These are phyloP conservation scores for Gerosis bhagava DNA, from an alignment of 2,888 invertebrate genomes.

Conservation along the genomic window DNA sequence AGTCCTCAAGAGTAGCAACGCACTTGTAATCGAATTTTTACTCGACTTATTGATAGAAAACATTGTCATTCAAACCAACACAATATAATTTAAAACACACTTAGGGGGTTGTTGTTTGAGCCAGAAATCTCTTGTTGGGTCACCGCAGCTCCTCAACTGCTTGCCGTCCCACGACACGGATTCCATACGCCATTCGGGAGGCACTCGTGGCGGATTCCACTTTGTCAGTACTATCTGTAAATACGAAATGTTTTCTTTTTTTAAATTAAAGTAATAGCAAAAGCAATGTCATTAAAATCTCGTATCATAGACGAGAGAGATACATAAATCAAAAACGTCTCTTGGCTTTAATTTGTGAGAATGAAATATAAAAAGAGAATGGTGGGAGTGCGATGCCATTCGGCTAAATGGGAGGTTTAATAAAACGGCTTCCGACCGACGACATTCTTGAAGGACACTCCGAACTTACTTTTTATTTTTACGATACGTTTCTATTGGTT, in stretches of 20 bases:
- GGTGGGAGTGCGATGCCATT: constrained; percentile 36
- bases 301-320: constrained; percentile 8
- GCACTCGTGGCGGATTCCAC: constrained; percentile 40
- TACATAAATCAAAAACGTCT: constrained; percentile 7
- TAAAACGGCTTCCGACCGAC: constrained; percentile 36
- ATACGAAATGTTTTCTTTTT: too few relatives aligned
- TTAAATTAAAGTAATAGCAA: constrained; percentile 9
- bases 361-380: constrained; percentile 26
- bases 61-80: too few relatives aligned
- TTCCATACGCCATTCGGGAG: constrained; percentile 58
- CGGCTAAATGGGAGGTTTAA: constrained; percentile 37
- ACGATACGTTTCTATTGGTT: constrained; percentile 18
- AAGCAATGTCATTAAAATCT: constrained; percentile 7
- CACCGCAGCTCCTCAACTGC: constrained; percentile 45
- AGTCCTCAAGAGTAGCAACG: too few relatives aligned
- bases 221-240: constrained; percentile 41
- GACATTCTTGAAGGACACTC: constrained; percentile 29
- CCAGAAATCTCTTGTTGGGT: constrained; percentile 52
- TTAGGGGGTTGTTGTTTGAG: constrained; percentile 20
- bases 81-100: too few relatives aligned
- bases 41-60: too few relatives aligned
- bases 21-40: too few relatives aligned
- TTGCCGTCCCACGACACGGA: constrained; percentile 47
- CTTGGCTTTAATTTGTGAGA: constrained; percentile 17
- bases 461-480: constrained; percentile 35